Evolutionary conservation across 2,113 vertebrate genomes (phyloP), one percentile per base, ranked within the genome.

Genomic region (Oryzias melastigma): DNA sequence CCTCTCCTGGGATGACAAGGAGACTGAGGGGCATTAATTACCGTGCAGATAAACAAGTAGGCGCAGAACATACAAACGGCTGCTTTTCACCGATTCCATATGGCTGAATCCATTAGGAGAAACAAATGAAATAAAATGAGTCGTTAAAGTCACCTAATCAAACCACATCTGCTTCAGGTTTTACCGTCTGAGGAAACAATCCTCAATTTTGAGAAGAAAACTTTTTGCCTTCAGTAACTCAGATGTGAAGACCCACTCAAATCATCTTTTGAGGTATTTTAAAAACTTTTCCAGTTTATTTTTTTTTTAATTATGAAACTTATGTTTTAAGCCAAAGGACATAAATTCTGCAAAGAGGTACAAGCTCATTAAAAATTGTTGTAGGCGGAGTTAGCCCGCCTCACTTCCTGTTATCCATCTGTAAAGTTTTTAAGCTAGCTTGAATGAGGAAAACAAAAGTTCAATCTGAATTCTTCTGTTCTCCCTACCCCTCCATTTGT

Each of bases 21-120:
- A 67, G 49, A 62, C 64, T 67, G 66, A 82, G 73, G 62, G 57
- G 61, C 67, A 63, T 77, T 57, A 61, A 77, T 85, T 82, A 80
- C 50, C 60, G 48, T 49, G 47, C 43, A 24, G 46, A 61, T 80
- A 74, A 82, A 72, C 69, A 78, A 62, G 65, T 68, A 52, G 69
- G 48, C 54, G 54, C 46, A 45, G 58, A 59, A 59, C 41, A 64
- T 62, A 60, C 35, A 56, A 77, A 76, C 47, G 51, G 59, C 25
- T 75, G 64, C 22, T 62, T 72, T 71, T 59, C 70, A 59, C 51
- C 42, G 43, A 50, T 2, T 55, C 71, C 79, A 83, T 80, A 82
- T 76, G 84, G 80, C 70, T 54, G 40, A 52, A 65, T 7, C n/a
- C 48, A 63, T 56, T 67, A 51, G 58, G 20, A 52, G 14, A 59